A percentile compares a stretch with the other conserved stretches of the same genome.
phyloP scores from a whole-genome alignment of 2,888 invertebrate genomes.

The Parthenolecanium corni region DNA sequence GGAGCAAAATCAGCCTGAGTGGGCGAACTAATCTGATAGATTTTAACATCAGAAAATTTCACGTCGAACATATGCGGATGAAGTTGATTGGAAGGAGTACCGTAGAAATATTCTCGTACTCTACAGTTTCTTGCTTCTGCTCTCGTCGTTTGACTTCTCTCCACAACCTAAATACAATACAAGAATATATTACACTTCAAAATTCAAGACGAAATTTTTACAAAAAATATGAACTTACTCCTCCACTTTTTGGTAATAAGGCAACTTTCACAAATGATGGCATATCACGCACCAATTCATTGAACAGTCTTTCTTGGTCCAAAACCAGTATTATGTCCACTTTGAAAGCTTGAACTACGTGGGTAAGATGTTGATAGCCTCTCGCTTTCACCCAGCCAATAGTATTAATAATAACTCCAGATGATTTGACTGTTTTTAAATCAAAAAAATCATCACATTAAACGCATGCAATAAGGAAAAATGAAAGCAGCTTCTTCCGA shows the following conservation, averaged over 20 bases:
- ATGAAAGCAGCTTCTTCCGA: too few relatives aligned
- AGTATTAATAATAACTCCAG: constrained; percentile 92
- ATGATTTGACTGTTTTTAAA: constrained; percentile 55
- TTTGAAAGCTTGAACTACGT: constrained; percentile 86
- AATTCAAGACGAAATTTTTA: background rate
- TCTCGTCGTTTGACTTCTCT: constrained; percentile 59
- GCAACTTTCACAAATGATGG: constrained; percentile 87
- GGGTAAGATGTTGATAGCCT: constrained; percentile 76
- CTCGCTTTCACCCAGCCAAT: constrained; percentile 93
- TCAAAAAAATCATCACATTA: background rate
- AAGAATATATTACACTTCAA: background rate
- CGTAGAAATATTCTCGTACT: constrained; percentile 93
- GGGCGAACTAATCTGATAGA: constrained; percentile 90
- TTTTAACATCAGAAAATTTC: constrained; percentile 75
- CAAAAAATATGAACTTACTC: constrained; percentile 49
- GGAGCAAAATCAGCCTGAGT: constrained; percentile 91
- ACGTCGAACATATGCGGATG: constrained; percentile 93
- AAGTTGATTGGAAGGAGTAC: constrained; percentile 55
- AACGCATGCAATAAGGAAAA: background rate
- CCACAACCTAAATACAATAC: constrained; percentile 56
- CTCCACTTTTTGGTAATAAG: constrained; percentile 88
- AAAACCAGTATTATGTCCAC: constrained; percentile 89
- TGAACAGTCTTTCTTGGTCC: constrained; percentile 91
- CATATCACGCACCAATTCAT: constrained; percentile 85
- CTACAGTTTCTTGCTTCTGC: constrained; percentile 65